Percentiles rank a stretch among this genome's conserved stretches.
These are phyloP conservation scores for Hyles euphorbiae DNA, from an alignment of 1,140 invertebrate species.

Conservation along the genomic window DNA sequence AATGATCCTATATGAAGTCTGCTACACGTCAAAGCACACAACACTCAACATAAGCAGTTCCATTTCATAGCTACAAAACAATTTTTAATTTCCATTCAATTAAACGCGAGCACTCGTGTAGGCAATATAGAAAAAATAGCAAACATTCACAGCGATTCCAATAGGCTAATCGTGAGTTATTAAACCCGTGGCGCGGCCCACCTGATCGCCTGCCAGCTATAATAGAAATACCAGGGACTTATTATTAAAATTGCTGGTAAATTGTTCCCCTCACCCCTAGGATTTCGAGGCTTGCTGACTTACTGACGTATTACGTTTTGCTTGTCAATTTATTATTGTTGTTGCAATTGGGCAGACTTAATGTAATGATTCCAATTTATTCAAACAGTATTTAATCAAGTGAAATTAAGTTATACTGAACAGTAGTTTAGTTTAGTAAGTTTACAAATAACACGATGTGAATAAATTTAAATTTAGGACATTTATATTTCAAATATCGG, in stretches of 20 bases:
- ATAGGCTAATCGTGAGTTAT: slow-evolving; percentile 74
- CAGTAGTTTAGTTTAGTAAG: too few relatives aligned
- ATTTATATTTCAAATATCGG: too few relatives aligned
- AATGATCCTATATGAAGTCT: too few relatives aligned
- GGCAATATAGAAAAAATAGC: slow-evolving; percentile 72
- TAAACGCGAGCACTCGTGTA: slow-evolving; percentile 48
- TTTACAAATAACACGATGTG: too few relatives aligned
- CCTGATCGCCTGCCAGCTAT: slow-evolving; percentile 70
- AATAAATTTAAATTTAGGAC: too few relatives aligned
- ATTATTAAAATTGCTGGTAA: slow-evolving; percentile 77
- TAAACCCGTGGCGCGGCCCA: slow-evolving; percentile 65
- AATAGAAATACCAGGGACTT: slow-evolving; percentile 74
- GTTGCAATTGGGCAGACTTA: too few relatives aligned
- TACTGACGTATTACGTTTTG: slow-evolving; percentile 42
- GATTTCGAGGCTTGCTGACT: slow-evolving; percentile 61
- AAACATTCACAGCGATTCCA: slow-evolving; percentile 74
- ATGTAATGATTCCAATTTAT: too few relatives aligned
- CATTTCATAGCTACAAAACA: slow-evolving; percentile 40
- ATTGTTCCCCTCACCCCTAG: slow-evolving; percentile 71
- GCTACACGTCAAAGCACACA: background rate
- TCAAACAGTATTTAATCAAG: background rate
- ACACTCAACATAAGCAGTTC: slow-evolving; percentile 1
- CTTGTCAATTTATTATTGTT: too few relatives aligned
- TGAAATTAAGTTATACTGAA: too few relatives aligned
- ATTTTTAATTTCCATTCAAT: slow-evolving; percentile 68